A percentile compares a stretch with the other conserved stretches of the same genome.
Evolutionary conservation across 2,888 invertebrate genomes (phyloP).

Genomic region (Apomyelois bistriatella): DNA sequence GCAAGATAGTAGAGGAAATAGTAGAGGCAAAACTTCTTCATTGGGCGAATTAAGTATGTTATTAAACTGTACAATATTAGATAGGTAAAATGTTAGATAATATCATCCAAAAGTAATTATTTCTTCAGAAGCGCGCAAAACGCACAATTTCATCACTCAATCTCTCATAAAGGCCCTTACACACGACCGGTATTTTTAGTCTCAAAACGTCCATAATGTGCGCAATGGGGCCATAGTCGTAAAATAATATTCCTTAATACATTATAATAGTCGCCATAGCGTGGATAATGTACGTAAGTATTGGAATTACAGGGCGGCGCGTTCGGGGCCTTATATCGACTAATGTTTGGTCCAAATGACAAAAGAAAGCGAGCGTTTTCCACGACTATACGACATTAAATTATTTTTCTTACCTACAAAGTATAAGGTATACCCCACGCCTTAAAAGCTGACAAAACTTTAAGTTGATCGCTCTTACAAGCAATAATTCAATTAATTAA

Average conservation of each 20-base stretch:
- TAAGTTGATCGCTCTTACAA: too few relatives aligned
- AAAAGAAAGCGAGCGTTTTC: slow-evolving; percentile 18
- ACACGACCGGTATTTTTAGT: slow-evolving; percentile 63
- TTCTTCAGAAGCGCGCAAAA: neutral
- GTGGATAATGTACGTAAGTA: slow-evolving; percentile 75
- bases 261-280: slow-evolving; percentile 75
- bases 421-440: too few relatives aligned
- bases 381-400: too few relatives aligned
- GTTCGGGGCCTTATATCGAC: slow-evolving; percentile 57
- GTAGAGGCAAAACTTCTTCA: too few relatives aligned
- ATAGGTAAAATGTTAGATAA: neutral
- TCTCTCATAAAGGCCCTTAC: slow-evolving; percentile 41
- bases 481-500: too few relatives aligned
- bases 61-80: too few relatives aligned
- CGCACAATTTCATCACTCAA: slow-evolving; percentile 7
- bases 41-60: too few relatives aligned
- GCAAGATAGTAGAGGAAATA: too few relatives aligned
- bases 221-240: slow-evolving; percentile 55
- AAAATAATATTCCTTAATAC: slow-evolving; percentile 79
- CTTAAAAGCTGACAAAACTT: too few relatives aligned
- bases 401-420: too few relatives aligned
- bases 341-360: slow-evolving; percentile 32
- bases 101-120: neutral
- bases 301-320: slow-evolving; percentile 78
- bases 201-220: slow-evolving; percentile 61